Base-by-base conservation (phyloP, 1,140 invertebrate species). In the Drosophila punjabiensis region DNA sequence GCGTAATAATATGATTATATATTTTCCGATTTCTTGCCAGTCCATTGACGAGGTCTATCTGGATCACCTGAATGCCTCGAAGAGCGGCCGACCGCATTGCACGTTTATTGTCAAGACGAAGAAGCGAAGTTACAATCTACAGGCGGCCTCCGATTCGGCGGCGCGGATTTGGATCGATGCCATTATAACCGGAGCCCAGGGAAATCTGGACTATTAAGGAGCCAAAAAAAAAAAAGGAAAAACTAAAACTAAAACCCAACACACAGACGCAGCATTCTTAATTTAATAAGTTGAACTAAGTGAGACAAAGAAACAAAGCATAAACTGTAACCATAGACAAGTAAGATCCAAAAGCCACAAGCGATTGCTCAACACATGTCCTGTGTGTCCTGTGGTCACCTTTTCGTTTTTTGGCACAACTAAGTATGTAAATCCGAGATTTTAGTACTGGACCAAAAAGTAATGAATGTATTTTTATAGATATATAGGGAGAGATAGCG, bases 81-180 rank as follows among this genome's bases (percentile, higher is more conserved):
- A 98, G 93, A 98, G 97, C 66, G 97, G 98, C 7, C 97, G 97
- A 78, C 97, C 97, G 11, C 96, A 97, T 71, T 94, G 98, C 56
- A 99, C 98, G 2, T 99, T 99, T 92, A 98, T 98, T 88, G 97
- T 99, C n/a, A 99, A 99, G 94, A 99, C 98, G 0, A 95, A 96
- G 73, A 97, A 98, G 68, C 95, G 98, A 53, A 95, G 96, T 45
- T 99, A 98, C 92, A 97, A 98, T 92, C 93, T 99, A 28, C 97
- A 99, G 95, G 98, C 98, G 6, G 98, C 98, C 0, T 97, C 97
- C 9, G 96, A 98, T 18, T 98, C 99, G 93, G 97, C 98, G 0
- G 98, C 99, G 94, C 94, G 98, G 64, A 98, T 99, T 76, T 99
- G 98, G 98, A 98, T 99, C 30, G 98, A 99, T 94, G 98, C 99